These are phyloP conservation scores for Rotaria sp. DNA, from an alignment of 2,888 invertebrate genomes.

Conservation along the genomic window DNA sequence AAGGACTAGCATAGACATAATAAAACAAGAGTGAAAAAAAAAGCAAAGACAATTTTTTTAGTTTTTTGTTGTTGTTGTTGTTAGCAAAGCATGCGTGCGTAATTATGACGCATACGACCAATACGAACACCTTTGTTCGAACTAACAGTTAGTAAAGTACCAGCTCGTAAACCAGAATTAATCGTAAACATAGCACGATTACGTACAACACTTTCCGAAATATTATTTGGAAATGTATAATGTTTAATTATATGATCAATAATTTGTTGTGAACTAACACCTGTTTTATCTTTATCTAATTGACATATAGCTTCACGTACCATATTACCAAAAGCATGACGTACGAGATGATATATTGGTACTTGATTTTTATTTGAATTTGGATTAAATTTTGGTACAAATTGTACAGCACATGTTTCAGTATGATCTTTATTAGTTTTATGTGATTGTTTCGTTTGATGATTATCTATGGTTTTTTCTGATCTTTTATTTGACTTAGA, in stretches of 20 bases:
- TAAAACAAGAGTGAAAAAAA: neutral
- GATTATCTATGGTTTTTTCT: neutral
- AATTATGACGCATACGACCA: neutral
- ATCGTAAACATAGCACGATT: neutral
- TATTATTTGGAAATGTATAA: neutral
- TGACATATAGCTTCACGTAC: neutral
- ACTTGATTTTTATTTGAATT: conserved; percentile 20
- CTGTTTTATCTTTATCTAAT: neutral
- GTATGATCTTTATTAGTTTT: neutral
- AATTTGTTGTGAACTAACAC: neutral
- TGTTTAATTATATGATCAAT: conserved; percentile 7
- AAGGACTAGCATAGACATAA: too few species aligned
- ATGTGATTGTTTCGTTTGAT: too few species aligned
- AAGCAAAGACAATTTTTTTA: too few species aligned
- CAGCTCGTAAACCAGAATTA: neutral
- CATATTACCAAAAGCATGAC: conserved; percentile 2
- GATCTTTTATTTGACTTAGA: neutral
- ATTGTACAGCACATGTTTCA: neutral
- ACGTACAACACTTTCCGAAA: neutral
- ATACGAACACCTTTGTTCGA: neutral
- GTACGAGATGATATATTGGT: neutral
- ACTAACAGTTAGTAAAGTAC: neutral
- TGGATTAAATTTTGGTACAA: neutral
- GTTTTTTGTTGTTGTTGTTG: too few species aligned
- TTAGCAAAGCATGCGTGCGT: too few species aligned